phyloP scores from a whole-genome alignment of 2,888 invertebrate genomes.

The Plagodis dolabraria region DNA sequence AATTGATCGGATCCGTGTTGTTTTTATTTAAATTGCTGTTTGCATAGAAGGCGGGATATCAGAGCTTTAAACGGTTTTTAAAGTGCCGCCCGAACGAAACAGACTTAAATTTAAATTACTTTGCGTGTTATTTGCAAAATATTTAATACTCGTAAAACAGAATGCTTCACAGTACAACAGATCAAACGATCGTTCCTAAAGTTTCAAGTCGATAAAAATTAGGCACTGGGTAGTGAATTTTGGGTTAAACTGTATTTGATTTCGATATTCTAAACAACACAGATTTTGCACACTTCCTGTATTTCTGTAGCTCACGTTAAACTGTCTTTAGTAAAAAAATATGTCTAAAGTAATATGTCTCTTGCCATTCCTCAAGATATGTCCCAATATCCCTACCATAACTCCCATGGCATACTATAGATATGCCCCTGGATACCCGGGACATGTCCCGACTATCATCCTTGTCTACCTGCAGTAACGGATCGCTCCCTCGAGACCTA shows the following conservation, averaged over 20 bases:
- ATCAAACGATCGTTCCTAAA: too few species aligned
- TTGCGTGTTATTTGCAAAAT: too few species aligned
- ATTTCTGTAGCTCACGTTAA: too few species aligned
- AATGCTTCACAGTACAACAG: too few species aligned
- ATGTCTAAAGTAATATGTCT: background rate
- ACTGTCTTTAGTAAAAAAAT: too few species aligned
- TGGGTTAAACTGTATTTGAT: too few species aligned
- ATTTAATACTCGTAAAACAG: too few species aligned
- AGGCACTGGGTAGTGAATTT: too few species aligned
- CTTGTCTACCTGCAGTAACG: constrained; percentile 7
- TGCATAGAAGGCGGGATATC: constrained; percentile 1
- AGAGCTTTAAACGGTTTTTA: constrained; percentile 6
- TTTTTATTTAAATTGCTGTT: constrained; percentile 23
- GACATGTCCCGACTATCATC: constrained; percentile 5
- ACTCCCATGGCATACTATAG: background rate
- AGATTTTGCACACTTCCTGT: too few species aligned
- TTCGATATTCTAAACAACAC: too few species aligned
- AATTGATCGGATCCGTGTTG: constrained; percentile 19
- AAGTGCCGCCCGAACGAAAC: constrained; percentile 2
- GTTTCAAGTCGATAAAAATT: too few species aligned
- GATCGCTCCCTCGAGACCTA: constrained; percentile 14
- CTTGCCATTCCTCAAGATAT: background rate
- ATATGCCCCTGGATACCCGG: constrained; percentile 1
- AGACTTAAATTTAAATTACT: constrained; percentile 14
- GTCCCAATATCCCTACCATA: background rate